These are phyloP conservation scores for Noctua pronuba DNA, from an alignment of 2,888 invertebrate species.

Conservation along the genomic window DNA sequence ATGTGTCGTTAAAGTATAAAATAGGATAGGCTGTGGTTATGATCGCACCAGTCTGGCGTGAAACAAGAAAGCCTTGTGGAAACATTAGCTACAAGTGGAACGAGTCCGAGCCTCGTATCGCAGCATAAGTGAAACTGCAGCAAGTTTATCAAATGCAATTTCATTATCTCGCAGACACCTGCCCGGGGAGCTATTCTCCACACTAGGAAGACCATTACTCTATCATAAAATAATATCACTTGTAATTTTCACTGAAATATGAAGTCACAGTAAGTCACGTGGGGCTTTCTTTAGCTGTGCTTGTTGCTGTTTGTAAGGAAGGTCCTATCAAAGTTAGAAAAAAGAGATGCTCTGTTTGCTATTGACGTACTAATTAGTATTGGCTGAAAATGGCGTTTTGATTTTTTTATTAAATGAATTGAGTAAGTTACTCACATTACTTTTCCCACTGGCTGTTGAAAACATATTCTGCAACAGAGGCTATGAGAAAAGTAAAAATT, in stretches of 20 bases:
- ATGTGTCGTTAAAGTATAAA: conserved; percentile 69
- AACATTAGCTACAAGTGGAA: conserved; percentile 80
- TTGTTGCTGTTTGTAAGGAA: not conserved
- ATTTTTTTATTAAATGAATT: not conserved
- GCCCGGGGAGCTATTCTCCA: conserved; percentile 67
- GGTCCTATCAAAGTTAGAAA: not conserved
- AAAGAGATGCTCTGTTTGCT: not conserved
- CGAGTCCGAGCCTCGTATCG: conserved; percentile 80
- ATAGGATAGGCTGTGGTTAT: conserved; percentile 70
- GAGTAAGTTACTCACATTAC: not conserved
- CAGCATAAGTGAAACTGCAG: conserved; percentile 85
- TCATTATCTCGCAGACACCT: conserved; percentile 84
- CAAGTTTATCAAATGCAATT: conserved; percentile 86
- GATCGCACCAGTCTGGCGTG: conserved; percentile 71
- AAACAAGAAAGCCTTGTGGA: conserved; percentile 86
- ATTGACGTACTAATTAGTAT: not conserved
- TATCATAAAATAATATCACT: conserved; percentile 58
- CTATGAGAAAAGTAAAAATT: not conserved
- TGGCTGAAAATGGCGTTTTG: not conserved
- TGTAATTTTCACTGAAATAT: conserved; percentile 37
- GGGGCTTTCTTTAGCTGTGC: conserved; percentile 5
- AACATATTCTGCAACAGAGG: not conserved
- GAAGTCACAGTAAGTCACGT: not conserved
- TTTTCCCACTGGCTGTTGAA: not conserved
- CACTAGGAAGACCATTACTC: conserved; percentile 56